Evolutionary conservation across 2,797 vertebrate genomes (phyloP).

Genomic region (Chloroceryle amazona): DNA sequence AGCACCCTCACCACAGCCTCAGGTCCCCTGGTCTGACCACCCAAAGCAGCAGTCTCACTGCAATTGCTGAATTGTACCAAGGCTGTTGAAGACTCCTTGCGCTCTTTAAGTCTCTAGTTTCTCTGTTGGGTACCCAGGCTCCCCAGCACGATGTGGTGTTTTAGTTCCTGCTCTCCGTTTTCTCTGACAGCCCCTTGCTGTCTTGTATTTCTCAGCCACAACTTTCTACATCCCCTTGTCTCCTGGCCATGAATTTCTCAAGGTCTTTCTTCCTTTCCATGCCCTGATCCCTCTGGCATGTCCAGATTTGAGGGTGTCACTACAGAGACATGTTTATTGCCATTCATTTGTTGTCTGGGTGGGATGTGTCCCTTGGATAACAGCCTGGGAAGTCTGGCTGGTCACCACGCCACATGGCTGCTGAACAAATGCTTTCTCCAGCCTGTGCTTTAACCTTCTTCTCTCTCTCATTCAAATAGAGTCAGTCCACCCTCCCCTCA

Average conservation of each 20-base stretch:
- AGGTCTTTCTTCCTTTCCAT: background rate
- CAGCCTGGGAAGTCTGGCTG: background rate
- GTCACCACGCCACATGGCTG: accelerated
- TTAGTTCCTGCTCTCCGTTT: background rate
- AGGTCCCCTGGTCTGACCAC: background rate
- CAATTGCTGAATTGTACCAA: background rate
- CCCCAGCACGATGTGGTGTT: accelerated
- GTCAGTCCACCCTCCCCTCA: background rate
- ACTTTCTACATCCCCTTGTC: background rate
- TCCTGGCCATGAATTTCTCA: background rate
- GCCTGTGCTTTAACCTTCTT: background rate
- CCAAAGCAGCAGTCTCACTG: background rate
- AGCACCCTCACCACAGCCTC: background rate
- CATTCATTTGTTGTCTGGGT: background rate
- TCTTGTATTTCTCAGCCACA: background rate
- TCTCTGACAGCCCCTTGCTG: background rate
- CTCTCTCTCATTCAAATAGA: background rate
- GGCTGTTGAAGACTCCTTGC: background rate
- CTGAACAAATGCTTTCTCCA: background rate
- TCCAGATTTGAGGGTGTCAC: background rate
- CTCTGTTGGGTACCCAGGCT: background rate
- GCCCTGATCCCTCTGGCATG: background rate
- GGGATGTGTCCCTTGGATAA: background rate
- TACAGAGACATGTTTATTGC: background rate
- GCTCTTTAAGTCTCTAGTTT: background rate